Conservation (phyloP, 2,797 vertebrate genomes). For the Bucorvus abyssinicus region DNA sequence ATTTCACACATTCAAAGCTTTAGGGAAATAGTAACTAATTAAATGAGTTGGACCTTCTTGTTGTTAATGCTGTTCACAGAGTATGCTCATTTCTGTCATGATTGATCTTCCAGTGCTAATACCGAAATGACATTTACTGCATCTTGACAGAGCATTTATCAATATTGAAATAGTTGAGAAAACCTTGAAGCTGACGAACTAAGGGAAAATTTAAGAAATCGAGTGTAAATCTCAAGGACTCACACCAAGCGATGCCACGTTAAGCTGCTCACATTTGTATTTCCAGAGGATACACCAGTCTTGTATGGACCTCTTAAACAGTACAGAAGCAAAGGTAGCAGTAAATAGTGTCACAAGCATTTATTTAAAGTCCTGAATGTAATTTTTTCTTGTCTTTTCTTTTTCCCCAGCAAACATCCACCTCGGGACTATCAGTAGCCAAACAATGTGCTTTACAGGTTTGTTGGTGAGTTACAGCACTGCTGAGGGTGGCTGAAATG, state of each 20-base stretch:
- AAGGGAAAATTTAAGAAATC: background rate
- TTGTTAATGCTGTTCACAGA: background rate
- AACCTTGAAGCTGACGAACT: background rate
- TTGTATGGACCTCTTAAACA: background rate
- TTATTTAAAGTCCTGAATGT: background rate
- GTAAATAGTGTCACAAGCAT: background rate
- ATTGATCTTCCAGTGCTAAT: background rate
- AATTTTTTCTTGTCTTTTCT: background rate
- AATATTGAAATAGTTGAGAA: background rate
- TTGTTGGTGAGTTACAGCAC: background rate
- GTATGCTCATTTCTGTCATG: background rate
- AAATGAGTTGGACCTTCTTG: constrained; percentile 12
- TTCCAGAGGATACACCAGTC: background rate
- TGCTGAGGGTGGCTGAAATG: background rate
- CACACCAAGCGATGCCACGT: background rate
- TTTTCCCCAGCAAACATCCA: accelerated
- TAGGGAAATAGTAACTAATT: constrained; percentile 46
- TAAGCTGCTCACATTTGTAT: background rate
- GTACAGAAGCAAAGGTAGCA: background rate
- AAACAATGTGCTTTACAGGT: background rate
- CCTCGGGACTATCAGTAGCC: background rate
- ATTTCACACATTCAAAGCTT: constrained; percentile 14
- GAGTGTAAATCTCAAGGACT: background rate
- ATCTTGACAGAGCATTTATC: constrained; percentile 7
- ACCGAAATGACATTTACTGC: background rate